These are phyloP conservation scores for Thaumetopoea pityocampa DNA, from an alignment of 1,140 invertebrate species.

Conservation along the genomic window DNA sequence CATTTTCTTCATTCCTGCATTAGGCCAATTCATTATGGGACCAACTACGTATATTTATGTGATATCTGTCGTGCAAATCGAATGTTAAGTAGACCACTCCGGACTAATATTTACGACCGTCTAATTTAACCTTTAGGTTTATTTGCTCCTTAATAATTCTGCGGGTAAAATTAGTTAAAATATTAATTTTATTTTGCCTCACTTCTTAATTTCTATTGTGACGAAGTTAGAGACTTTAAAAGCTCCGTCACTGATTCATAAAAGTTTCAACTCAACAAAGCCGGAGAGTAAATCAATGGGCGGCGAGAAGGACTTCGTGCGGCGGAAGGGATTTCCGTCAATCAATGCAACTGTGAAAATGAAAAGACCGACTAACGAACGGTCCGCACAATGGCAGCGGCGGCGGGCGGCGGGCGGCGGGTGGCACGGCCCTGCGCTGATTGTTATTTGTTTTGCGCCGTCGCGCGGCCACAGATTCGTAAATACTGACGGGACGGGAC, in stretches of 20 bases:
- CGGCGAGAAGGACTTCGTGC: conserved; percentile 12
- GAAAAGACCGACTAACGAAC: conserved; percentile 34
- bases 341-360: conserved; percentile 29
- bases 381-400: conserved; percentile 22
- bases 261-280: conserved; percentile 27
- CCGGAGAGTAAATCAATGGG: conserved; percentile 25
- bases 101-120: too few species aligned
- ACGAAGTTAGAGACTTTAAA: conserved; percentile 12
- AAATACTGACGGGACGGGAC: too few species aligned
- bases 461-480: conserved; percentile 16
- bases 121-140: too few species aligned
- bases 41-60: too few species aligned
- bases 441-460: conserved; percentile 28
- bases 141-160: too few species aligned
- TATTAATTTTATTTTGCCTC: too few species aligned
- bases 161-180: too few species aligned
- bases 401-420: conserved; percentile 19
- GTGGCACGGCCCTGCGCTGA: conserved; percentile 27
- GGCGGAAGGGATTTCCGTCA: conserved; percentile 27
- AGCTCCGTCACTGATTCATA: conserved; percentile 15
- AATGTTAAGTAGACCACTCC: too few species aligned
- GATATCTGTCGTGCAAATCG: too few species aligned
- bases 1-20: too few species aligned
- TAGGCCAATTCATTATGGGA: too few species aligned
- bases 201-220: too few species aligned